Base-by-base conservation (phyloP, 2,113 vertebrate species). In the Rousettus leschenaultii region DNA sequence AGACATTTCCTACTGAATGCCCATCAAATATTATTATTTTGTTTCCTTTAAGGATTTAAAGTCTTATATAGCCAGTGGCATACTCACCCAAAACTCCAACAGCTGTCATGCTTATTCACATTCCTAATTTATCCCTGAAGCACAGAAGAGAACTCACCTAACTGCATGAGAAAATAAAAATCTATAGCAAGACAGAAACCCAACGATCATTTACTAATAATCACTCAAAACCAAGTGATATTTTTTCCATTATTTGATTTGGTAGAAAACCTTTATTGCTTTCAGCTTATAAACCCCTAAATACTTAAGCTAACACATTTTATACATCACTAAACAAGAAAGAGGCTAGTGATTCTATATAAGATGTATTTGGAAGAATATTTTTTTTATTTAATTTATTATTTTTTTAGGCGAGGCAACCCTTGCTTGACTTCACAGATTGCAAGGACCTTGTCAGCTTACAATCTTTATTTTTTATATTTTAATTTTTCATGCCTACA, bases 21-120 rank as follows among this genome's bases (percentile, higher is more conserved):
- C 11, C 9, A 51, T 68, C 71, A 38, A 79, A 28, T 28, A 59
- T 43, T 93, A 15, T 91, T 77, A 16, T 87, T 86, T 86, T 85
- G 59, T 89, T 97, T 71, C 8, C 51, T 74, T 53, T 26, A 96
- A 83, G 19, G 75, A 86, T 84, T 91, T 93, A 59, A 94, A 89
- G 24, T 91, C 19, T 93, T 26, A 48, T 19, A 48, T 78, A 88
- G 48, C 87, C 63, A 84, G 89, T 45, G 10, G 30, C 48, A 63
- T 16, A 53, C 30, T 95, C 21, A 77, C 43, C 26, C 28, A 80
- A 2, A n/a, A 40, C 24, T 2, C 16, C n/a, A 91, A 21, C 10
- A n/a, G 21, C 63, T 43, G 1, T 93, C 1, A 24, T 75, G 35
- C 75, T 84, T 68, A 24, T 15, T 26, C 18, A 26, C 4, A 66